These are phyloP conservation scores for Liopterus haemorrhoidalis DNA, from an alignment of 2,888 invertebrate species.

Conservation along the genomic window DNA sequence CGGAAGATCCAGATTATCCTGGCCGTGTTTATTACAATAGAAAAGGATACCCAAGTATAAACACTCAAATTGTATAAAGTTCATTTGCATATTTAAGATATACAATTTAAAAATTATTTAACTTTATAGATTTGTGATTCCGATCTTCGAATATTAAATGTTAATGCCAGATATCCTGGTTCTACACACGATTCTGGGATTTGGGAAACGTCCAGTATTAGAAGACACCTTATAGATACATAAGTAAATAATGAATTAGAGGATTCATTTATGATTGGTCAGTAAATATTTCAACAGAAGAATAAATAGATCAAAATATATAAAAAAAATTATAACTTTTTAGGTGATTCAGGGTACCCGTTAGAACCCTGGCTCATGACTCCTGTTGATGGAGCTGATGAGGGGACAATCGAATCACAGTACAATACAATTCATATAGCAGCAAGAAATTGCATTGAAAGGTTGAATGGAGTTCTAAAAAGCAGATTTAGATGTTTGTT, in stretches of 20 bases:
- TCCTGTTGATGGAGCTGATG: slow-evolving; percentile 1
- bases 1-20: slow-evolving; percentile 13
- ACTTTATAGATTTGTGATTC: slow-evolving; percentile 18
- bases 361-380: slow-evolving; percentile 5
- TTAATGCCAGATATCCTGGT: slow-evolving; percentile 21
- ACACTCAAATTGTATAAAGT: slow-evolving; percentile 15
- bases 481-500: slow-evolving; percentile 3
- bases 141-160: slow-evolving; percentile 16
- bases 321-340: too few species aligned
- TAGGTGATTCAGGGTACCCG: too few species aligned
- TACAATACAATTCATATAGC: neutral
- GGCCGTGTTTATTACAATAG: slow-evolving; percentile 12
- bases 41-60: slow-evolving; percentile 16
- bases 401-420: neutral
- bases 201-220: slow-evolving; percentile 14
- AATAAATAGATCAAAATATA: too few species aligned
- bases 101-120: neutral
- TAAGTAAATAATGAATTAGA: too few species aligned
- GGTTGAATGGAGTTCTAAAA: slow-evolving; percentile 1
- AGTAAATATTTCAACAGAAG: too few species aligned
- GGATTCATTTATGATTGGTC: too few species aligned
- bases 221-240: slow-evolving; percentile 9
- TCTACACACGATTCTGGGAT: slow-evolving; percentile 20
- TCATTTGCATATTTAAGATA: neutral
- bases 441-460: slow-evolving; percentile 4